These are phyloP conservation scores for Lepidochitona cinerea DNA, from an alignment of 2,888 invertebrate species.

Conservation along the genomic window DNA sequence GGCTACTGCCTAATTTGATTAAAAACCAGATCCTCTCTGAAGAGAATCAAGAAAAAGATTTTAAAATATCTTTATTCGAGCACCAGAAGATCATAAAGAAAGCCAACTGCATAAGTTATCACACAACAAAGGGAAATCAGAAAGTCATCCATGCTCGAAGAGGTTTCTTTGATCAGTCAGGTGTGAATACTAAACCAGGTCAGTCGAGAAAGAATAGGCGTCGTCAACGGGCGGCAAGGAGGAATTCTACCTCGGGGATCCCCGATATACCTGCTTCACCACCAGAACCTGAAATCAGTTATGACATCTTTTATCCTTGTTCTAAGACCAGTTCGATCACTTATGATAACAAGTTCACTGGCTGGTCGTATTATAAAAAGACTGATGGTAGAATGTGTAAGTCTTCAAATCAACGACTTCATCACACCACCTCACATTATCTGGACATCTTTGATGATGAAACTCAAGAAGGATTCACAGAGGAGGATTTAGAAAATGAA, in stretches of 20 bases:
- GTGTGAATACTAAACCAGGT: background rate
- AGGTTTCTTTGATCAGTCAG: background rate
- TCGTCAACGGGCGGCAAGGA: no score
- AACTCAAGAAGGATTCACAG: background rate
- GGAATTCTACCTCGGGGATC: background rate
- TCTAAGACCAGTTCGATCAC: background rate
- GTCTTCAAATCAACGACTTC: background rate
- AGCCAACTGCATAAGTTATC: slow-evolving; percentile 3
- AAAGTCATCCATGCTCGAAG: background rate
- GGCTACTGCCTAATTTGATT: slow-evolving; percentile 8
- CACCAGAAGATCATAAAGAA: background rate
- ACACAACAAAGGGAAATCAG: background rate
- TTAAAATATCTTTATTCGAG: background rate
- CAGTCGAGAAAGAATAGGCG: background rate
- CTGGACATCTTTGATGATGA: background rate
- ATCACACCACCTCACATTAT: background rate
- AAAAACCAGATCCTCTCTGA: background rate
- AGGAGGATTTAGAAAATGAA: slow-evolving; percentile 1
- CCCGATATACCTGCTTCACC: background rate
- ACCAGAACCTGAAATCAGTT: background rate
- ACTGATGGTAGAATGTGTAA: background rate
- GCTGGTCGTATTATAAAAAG: background rate
- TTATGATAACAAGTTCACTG: background rate
- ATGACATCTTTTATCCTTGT: slow-evolving; percentile 3
- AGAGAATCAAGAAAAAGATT: background rate